Base-by-base conservation (phyloP, 2,888 invertebrate genomes). In the Galerucella calmariensis region DNA sequence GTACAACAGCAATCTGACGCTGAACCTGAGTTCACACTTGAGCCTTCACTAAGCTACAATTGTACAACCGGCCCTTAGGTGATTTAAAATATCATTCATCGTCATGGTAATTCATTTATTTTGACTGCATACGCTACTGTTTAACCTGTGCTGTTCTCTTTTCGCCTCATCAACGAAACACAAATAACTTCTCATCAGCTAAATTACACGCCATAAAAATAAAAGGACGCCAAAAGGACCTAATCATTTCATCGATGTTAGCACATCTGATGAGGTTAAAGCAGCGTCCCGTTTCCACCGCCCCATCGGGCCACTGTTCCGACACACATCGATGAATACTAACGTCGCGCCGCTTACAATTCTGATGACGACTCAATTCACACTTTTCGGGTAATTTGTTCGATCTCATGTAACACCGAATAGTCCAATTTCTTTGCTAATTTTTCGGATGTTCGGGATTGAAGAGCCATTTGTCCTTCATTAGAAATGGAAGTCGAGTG, bases 81-180 rank as follows among this genome's bases (percentile, higher is more conserved):
- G n/a, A n/a, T n/a, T n/a, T n/a, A n/a, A n/a, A n/a, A 27, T 27
- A 27, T 27, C 27, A 27, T 27, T 27, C 4, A 27, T 27, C 27
- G 8, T 35, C 6, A 35, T 35, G 35, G 35, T 35, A 35, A 35
- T 35, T 35, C 8, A 35, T 27, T 27, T 3, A n/a, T 62, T 62
- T 27, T 10, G 1, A 53, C 9, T 67, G n/a, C 58, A 12, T 59
- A 66, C 72, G 72, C 66, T 66, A 12, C 24, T 72, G 72, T 11
- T 46, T 65, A 79, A 79, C 78, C 79, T 77, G 77, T 78, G 77
- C 77, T 63, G 75, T 72, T 73, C 75, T 79, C 77, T 78, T 80
- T 79, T 58, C 59, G 72, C 58, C 66, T 72, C 66, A 72, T 72
- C 72, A 59, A 72, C 65, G 58, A 58, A 65, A 66, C 59, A 69